Base-by-base conservation (phyloP, 2,797 vertebrate species). In the Myotis findleyi region DNA sequence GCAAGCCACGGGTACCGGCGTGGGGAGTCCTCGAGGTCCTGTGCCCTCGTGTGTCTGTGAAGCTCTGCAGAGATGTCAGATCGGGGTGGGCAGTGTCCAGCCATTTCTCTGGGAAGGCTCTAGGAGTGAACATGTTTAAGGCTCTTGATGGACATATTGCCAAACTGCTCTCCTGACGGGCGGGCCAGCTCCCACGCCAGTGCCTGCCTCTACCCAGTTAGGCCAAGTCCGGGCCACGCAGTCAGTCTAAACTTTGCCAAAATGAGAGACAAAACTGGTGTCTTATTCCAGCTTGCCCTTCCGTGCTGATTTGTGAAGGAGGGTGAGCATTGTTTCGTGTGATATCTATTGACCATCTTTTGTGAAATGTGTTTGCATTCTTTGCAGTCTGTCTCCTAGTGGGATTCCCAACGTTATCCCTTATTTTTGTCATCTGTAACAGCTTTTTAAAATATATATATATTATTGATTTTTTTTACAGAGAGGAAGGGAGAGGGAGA, bases 351-450 rank as follows among this genome's bases (percentile, higher is more conserved):
- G 18, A n/a, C 64, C 12, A 3, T 59, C 5, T 33, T 76, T 33
- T 79, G 14, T 75, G 71, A 5, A 72, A 27, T 53, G 10, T 77
- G 47, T 93, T 2, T 77, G 77, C 3, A 1, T 59, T 73, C 44
- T 92, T 80, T 47, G 41, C n/a, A 12, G 41, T 73, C n/a, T 16
- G 71, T 77, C 71, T 93, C 68, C 77, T 73, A 33, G 12, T 30
- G 38, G 49, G 20, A 47, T 73, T 80, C 93, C 69, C 47, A 21
- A 7, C 68, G 44, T 62, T 75, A 30, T 51, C 0, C 62, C 36
- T 49, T 27, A 11, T 36, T 71, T 80, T 80, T 82, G 47, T 91
- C 68, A 66, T 21, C 77, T 93, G 7, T 91, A 85, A 93, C 72
- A 92, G n/a, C 47, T 16, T 86, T 71, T 86, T 71, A 66, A 93